Evolutionary conservation across 92 coral and sea anemone species (phyloP).

Genomic region (Actinernus sp.): DNA sequence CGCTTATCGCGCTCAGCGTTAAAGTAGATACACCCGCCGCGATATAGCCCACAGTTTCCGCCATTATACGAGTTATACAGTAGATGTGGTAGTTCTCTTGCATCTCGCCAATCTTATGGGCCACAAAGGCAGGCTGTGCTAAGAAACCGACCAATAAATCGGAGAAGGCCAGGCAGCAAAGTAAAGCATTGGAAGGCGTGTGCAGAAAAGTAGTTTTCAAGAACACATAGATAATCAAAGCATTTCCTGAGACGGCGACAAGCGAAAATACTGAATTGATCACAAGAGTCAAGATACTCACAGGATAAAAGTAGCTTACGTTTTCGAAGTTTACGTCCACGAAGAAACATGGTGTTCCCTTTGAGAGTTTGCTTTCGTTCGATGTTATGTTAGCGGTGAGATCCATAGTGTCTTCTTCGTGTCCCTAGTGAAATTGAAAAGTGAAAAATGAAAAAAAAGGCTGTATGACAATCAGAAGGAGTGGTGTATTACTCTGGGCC

Average conservation of each 20-base stretch:
- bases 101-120: conserved; percentile 70
- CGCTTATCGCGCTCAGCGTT: conserved; percentile 31
- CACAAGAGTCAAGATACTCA: conserved; percentile 35
- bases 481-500: too few species aligned
- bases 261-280: conserved; percentile 25
- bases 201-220: conserved; percentile 38
- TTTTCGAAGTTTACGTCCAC: conserved; percentile 39
- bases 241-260: conserved; percentile 43
- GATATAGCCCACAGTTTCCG: conserved; percentile 16
- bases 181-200: conserved; percentile 61
- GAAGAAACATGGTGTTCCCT: conserved; percentile 23
- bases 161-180: conserved; percentile 60
- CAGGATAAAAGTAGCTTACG: conserved; percentile 21
- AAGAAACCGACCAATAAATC: conserved; percentile 64
- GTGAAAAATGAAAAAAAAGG: too few species aligned
- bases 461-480: too few species aligned
- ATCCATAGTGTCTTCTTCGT: too few species aligned
- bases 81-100: conserved; percentile 31
- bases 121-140: conserved; percentile 67
- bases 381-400: too few species aligned
- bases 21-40: conserved; percentile 29
- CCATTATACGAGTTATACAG: conserved; percentile 36
- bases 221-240: conserved; percentile 29
- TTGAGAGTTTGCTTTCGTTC: not conserved
- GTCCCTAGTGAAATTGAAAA: too few species aligned